Percentiles rank a stretch among this genome's conserved stretches.
Conservation (phyloP, 2,888 invertebrate genomes). For the Zygogramma bicolorata region DNA sequence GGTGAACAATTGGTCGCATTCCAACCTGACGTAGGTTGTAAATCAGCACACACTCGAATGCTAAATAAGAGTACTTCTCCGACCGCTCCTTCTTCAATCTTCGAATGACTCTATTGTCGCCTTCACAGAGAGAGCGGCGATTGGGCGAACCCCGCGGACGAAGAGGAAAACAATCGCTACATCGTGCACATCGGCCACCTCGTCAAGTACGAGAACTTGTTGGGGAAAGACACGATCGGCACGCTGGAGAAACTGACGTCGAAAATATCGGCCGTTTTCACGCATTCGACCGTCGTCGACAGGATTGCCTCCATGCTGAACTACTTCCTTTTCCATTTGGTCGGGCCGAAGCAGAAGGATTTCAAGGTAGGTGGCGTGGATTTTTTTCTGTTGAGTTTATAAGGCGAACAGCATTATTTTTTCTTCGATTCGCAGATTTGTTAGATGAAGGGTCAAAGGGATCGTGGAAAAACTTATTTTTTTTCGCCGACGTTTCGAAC, state of each 20-base stretch:
- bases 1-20: too few species aligned
- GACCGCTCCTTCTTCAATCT: too few species aligned
- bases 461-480: too few species aligned
- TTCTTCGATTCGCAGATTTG: too few species aligned
- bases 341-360: slow-evolving; percentile 91
- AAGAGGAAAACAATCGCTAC: slow-evolving; percentile 77
- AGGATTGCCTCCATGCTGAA: slow-evolving; percentile 95
- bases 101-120: too few species aligned
- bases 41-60: too few species aligned
- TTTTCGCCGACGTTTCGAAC: too few species aligned
- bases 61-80: too few species aligned
- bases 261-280: slow-evolving; percentile 85
- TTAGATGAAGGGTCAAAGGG: too few species aligned
- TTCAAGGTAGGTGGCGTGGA: slow-evolving; percentile 78
- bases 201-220: slow-evolving; percentile 92
- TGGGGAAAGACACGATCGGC: slow-evolving; percentile 89
- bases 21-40: too few species aligned
- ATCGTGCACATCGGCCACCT: slow-evolving; percentile 84
- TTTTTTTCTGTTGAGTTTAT: too few species aligned
- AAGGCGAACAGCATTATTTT: too few species aligned
- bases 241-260: slow-evolving; percentile 84
- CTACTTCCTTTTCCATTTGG: slow-evolving; percentile 90
- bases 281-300: slow-evolving; percentile 91
- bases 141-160: slow-evolving; percentile 79
- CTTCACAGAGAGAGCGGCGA: slow-evolving; percentile 81